Percentiles rank a stretch among this genome's conserved stretches.
Conservation (phyloP, 2,797 vertebrate species). For the Chaenodraco wilsoni region DNA sequence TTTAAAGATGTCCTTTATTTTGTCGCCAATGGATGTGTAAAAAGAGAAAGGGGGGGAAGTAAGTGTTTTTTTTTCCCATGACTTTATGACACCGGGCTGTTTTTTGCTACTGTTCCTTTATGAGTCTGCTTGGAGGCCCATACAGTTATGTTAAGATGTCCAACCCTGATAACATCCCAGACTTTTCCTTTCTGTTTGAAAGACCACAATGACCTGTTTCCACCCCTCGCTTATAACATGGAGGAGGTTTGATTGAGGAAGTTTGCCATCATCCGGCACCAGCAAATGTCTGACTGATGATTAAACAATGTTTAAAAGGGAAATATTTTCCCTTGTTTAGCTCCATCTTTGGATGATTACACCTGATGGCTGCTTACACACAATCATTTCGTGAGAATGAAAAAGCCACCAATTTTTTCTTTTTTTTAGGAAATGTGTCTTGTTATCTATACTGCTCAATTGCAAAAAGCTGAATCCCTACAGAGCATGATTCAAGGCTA, state of each 20-base stretch:
- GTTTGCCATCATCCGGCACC: constrained; percentile 10
- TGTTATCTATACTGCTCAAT: constrained; percentile 40
- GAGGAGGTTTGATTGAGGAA: constrained; percentile 26
- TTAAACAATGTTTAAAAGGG: constrained; percentile 15
- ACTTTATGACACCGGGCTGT: constrained; percentile 44
- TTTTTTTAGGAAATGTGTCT: constrained; percentile 35
- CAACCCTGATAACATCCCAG: constrained; percentile 50
- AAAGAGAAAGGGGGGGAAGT: constrained; percentile 4
- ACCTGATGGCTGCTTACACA: constrained; percentile 1
- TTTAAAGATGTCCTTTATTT: constrained; percentile 52
- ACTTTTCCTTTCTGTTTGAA: constrained; percentile 47
- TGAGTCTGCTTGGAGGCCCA: constrained; percentile 18
- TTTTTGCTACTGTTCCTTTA: constrained; percentile 41
- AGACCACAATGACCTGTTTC: constrained; percentile 45
- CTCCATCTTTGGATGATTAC: constrained; percentile 6
- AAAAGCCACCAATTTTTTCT: neutral
- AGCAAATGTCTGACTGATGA: constrained; percentile 22
- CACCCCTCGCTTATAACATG: neutral
- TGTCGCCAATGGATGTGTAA: constrained; percentile 31
- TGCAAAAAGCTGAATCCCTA: constrained; percentile 48
- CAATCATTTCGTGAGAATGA: constrained; percentile 26
- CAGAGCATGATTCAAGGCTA: constrained; percentile 57
- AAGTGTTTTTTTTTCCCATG: constrained; percentile 40
- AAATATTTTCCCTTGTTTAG: constrained; percentile 6
- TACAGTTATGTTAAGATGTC: constrained; percentile 38